phyloP scores from a whole-genome alignment of 2,797 vertebrate species.

The Neosalanx taihuensis region DNA sequence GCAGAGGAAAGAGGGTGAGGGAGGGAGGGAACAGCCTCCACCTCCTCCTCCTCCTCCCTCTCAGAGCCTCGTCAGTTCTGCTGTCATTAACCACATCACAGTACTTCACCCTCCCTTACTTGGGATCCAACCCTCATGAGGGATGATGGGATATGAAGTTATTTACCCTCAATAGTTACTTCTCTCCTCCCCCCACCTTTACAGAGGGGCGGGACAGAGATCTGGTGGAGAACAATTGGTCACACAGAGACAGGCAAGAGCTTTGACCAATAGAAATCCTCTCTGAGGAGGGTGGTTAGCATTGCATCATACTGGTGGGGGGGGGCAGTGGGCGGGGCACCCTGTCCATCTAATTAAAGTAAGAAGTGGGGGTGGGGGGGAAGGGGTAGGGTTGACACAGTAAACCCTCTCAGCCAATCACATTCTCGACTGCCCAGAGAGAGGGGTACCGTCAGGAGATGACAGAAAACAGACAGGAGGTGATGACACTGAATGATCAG shows the following conservation, averaged over 20 bases:
- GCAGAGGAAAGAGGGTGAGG: slow-evolving; percentile 63
- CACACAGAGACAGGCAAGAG: slow-evolving; percentile 32
- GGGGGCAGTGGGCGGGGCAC: slow-evolving; percentile 6
- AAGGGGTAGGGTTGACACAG: slow-evolving; percentile 21
- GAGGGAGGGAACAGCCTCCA: slow-evolving; percentile 56
- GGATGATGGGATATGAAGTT: neutral
- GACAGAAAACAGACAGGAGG: slow-evolving; percentile 26
- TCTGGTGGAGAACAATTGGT: neutral
- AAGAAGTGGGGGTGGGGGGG: slow-evolving; percentile 7
- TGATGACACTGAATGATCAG: neutral
- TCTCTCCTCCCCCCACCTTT: neutral
- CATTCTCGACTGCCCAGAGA: slow-evolving; percentile 24
- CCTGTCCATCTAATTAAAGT: too few relatives aligned
- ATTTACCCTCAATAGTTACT: neutral
- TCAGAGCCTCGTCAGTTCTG: slow-evolving; percentile 33
- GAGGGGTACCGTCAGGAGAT: slow-evolving; percentile 59
- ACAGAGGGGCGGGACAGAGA: neutral
- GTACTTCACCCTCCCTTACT: neutral
- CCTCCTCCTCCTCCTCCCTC: slow-evolving; percentile 59
- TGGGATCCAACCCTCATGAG: slow-evolving; percentile 21
- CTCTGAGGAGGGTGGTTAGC: too few relatives aligned
- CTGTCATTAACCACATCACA: neutral
- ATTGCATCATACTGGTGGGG: slow-evolving; percentile 25
- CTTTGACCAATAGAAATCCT: slow-evolving; percentile 34
- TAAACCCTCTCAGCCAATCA: slow-evolving; percentile 35